A percentile compares a stretch with the other conserved stretches of the same genome.
Conservation (phyloP, 2,888 invertebrate genomes). For the Anticlea derivata region DNA sequence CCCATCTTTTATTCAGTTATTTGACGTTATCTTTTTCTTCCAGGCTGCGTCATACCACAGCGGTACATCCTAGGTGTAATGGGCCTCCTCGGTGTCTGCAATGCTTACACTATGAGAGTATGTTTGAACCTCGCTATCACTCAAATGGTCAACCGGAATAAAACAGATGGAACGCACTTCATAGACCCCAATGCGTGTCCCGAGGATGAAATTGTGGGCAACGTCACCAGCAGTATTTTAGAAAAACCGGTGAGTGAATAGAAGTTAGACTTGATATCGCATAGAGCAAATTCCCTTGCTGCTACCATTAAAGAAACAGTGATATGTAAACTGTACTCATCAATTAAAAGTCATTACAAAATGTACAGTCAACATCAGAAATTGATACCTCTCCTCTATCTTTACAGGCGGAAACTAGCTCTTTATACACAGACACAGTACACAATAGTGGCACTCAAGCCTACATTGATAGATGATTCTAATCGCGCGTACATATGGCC, state of each 20-base stretch:
- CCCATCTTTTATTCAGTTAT: too few species aligned
- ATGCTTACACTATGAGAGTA: slow-evolving; percentile 89
- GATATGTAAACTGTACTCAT: too few species aligned
- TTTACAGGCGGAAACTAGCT: too few species aligned
- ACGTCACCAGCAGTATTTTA: slow-evolving; percentile 36
- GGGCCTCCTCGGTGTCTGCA: slow-evolving; percentile 88
- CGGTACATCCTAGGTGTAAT: slow-evolving; percentile 88
- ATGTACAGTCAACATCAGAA: too few species aligned
- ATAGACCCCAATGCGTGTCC: slow-evolving; percentile 64
- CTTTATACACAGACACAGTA: too few species aligned
- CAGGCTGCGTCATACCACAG: slow-evolving; percentile 86
- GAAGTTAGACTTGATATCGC: too few species aligned
- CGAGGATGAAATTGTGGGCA: slow-evolving; percentile 43
- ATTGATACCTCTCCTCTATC: too few species aligned
- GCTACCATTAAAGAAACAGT: too few species aligned
- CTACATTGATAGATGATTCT: slow-evolving; percentile 2
- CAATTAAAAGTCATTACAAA: too few species aligned
- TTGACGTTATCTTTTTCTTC: slow-evolving; percentile 21
- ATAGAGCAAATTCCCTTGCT: too few species aligned
- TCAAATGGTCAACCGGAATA: slow-evolving; percentile 82
- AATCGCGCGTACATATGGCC: slow-evolving; percentile 1
- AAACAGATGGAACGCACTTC: slow-evolving; percentile 32
- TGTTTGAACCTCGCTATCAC: slow-evolving; percentile 89
- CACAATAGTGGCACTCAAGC: not conserved
- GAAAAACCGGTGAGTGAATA: slow-evolving; percentile 56